These are phyloP conservation scores for Euplexia lucipara DNA, from an alignment of 2,888 invertebrate genomes.

Conservation along the genomic window DNA sequence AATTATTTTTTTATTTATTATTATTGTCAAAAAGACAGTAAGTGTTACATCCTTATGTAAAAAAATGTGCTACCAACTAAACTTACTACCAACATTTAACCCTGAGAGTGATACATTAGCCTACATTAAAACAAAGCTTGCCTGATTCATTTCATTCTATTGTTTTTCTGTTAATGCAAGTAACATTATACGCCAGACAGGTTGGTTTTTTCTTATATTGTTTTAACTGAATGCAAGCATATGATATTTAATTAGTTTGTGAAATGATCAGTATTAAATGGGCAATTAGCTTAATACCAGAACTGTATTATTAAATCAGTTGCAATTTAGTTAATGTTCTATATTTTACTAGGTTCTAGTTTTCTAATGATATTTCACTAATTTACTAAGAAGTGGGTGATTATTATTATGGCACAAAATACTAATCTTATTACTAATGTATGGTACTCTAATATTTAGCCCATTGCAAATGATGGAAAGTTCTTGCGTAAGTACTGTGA, in stretches of 20 bases:
- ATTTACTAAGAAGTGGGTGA: conserved; percentile 9
- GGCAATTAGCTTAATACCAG: conserved; percentile 29
- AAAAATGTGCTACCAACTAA: background rate
- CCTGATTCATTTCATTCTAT: conserved; percentile 45
- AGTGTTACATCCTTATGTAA: background rate
- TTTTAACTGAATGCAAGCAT: conserved; percentile 21
- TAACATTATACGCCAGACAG: conserved; percentile 34
- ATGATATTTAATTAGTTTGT: conserved; percentile 37
- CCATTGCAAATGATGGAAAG: background rate
- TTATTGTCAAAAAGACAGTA: background rate
- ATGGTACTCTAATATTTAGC: background rate
- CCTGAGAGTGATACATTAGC: conserved; percentile 50
- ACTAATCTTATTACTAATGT: background rate
- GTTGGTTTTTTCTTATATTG: conserved; percentile 19
- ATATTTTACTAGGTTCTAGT: conserved; percentile 23
- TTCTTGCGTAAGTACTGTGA: background rate
- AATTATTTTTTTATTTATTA: too few species aligned
- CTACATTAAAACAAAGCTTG: conserved; percentile 53
- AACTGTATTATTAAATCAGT: conserved; percentile 41
- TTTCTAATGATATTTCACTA: conserved; percentile 22
- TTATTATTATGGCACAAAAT: conserved; percentile 5
- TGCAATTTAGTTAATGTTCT: conserved; percentile 24
- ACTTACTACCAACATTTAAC: conserved; percentile 25
- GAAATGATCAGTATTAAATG: conserved; percentile 47
- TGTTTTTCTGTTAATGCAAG: conserved; percentile 41